Evolutionary conservation across 1,140 invertebrate genomes (phyloP), one percentile per base, ranked within the genome.

Genomic region (Eumeta japonica): DNA sequence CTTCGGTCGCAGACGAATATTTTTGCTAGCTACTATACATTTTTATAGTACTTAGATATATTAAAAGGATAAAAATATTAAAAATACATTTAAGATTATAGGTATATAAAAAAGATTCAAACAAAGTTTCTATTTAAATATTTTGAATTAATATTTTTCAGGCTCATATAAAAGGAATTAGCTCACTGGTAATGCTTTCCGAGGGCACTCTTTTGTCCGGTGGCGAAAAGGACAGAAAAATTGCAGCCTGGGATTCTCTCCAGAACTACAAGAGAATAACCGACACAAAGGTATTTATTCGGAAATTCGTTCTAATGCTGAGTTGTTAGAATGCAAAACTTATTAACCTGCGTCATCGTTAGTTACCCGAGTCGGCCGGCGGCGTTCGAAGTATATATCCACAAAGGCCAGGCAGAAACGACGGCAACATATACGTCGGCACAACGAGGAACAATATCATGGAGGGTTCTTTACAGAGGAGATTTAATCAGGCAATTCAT

Each of bases 371-470:
- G 62, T 78, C 82, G 12, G 84, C 85, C 9, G 92, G 92, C 11
- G 89, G 90, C 14, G 86, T 94, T 1, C 81, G 90, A 28, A 90
- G 86, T 31, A 88, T 94, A 38, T 92, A 92, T 52, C 90, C 91
- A 1, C 88, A 92, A 66, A 76, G 88, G 34, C 87, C 88, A 1
- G 88, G 87, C 1, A 79, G 88, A 43, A 89, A 90, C 50, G 91
- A 94, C 55, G 89, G 90, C 1, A 90, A 92, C 57, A 85, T 95
- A 35, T 95, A 92, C 57, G 88, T 97, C 4, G 94, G 94, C 10
- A 97, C 94, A 4, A 94, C 89, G 0, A 84, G 85, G 39, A 98
- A 98, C 63, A 89, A 91, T 52, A 92, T 98, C 30, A 75, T 97
- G 42, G 90, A 94, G 64, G 93, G 93, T n/a, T 93, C 90, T 1